These are phyloP conservation scores for Macrosteles quadrilineatus DNA, from an alignment of 1,140 invertebrate species.

Conservation along the genomic window DNA sequence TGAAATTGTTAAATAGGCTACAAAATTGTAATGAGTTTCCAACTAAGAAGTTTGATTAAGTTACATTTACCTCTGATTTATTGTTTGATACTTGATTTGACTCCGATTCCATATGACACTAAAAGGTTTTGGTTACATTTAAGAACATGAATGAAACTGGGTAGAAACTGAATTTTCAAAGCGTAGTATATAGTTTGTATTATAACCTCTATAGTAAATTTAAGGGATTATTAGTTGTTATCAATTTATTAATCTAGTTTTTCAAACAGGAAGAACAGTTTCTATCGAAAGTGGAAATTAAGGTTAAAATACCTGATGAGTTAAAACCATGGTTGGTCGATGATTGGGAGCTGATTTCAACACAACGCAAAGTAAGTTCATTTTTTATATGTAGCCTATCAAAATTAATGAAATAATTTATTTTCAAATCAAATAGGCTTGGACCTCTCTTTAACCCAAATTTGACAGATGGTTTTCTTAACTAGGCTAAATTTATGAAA, in stretches of 20 bases:
- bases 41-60: no score
- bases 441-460: neutral
- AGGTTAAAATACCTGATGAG: conserved; percentile 90
- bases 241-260: neutral
- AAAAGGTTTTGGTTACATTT: no score
- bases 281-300: conserved; percentile 65
- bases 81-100: no score
- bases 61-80: no score
- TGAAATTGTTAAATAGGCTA: no score
- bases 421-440: neutral
- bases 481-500: neutral
- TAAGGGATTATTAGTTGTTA: no score
- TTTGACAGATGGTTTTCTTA: neutral
- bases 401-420: neutral
- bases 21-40: no score
- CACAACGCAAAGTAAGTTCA: conserved; percentile 71
- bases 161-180: no score
- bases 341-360: conserved; percentile 90
- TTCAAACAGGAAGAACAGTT: conserved; percentile 67
- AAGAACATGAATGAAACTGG: no score
- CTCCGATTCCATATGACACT: no score
- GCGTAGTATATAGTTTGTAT: no score
- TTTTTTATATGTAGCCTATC: neutral
- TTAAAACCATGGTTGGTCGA: conserved; percentile 92
- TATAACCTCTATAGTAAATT: no score